phyloP scores from a whole-genome alignment of 2,797 vertebrate genomes.

The Coregonus suidteri region DNA sequence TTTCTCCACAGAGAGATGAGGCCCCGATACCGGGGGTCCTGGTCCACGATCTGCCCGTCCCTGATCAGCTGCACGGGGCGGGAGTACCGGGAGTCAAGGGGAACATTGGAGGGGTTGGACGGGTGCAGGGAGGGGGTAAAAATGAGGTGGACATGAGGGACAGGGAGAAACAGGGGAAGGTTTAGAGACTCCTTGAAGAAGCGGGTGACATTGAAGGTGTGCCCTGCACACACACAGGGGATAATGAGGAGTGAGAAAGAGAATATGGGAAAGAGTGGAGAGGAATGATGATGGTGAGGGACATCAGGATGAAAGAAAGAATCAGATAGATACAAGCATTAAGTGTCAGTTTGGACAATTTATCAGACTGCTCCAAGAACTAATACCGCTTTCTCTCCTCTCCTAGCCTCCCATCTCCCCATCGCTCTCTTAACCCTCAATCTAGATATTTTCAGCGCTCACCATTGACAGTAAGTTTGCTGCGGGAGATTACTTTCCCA shows the following conservation, averaged over 20 bases:
- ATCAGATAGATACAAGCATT: neutral
- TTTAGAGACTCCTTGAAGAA: slow-evolving; percentile 68
- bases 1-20: slow-evolving; percentile 62
- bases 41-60: slow-evolving; percentile 58
- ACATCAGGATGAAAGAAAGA: neutral
- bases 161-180: slow-evolving; percentile 71
- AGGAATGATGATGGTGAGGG: neutral
- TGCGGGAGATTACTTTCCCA: slow-evolving; percentile 62
- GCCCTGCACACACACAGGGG: slow-evolving; percentile 51
- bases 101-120: slow-evolving; percentile 55
- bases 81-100: slow-evolving; percentile 59
- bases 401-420: neutral
- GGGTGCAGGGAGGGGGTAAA: slow-evolving; percentile 61
- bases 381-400: neutral
- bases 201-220: slow-evolving; percentile 67
- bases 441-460: slow-evolving; percentile 38
- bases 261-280: neutral
- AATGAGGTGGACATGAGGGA: slow-evolving; percentile 64
- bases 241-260: slow-evolving; percentile 24
- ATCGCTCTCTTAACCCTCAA: neutral
- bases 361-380: neutral
- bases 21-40: slow-evolving; percentile 63
- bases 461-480: slow-evolving; percentile 70
- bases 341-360: no score
- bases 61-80: slow-evolving; percentile 65